Conservation (phyloP, 1,140 invertebrate genomes). For the Zaprionus gabonicus region DNA sequence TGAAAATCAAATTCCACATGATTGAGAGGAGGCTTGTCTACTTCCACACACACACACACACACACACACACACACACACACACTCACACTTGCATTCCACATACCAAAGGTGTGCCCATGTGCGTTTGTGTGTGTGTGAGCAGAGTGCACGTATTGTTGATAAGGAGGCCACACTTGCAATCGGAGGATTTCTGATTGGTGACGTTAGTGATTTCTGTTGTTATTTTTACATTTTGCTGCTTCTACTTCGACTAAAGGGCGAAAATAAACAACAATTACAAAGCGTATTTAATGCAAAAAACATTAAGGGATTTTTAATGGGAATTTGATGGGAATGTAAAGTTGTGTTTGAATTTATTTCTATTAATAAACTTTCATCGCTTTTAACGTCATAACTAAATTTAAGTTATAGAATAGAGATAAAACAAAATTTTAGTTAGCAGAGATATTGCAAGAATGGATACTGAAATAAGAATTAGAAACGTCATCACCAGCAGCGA, state of each 20-base stretch:
- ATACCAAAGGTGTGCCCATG: conserved; percentile 8
- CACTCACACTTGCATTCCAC: conserved; percentile 3
- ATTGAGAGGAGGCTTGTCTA: conserved; percentile 20
- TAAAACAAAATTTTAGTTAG: not conserved
- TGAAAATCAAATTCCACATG: conserved; percentile 4
- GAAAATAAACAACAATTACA: not conserved
- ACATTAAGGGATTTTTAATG: no score
- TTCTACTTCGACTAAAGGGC: conserved; percentile 22
- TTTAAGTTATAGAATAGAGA: not conserved
- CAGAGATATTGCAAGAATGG: not conserved
- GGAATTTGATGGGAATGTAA: not conserved
- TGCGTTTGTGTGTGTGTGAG: not conserved
- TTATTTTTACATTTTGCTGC: conserved; percentile 11
- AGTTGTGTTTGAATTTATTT: not conserved
- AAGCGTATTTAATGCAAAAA: not conserved
- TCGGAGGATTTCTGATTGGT: conserved; percentile 8
- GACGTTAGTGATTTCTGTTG: conserved; percentile 33
- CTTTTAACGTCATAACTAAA: not conserved
- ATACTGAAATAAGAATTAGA: not conserved
- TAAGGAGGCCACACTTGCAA: conserved; percentile 22
- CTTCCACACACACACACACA: conserved; percentile 4
- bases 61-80: not conserved
- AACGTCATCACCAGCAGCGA: not conserved
- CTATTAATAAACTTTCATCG: not conserved
- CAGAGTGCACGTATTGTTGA: conserved; percentile 16